Base-by-base conservation (phyloP, 1,140 invertebrate species). In the Araneus ventricosus region DNA sequence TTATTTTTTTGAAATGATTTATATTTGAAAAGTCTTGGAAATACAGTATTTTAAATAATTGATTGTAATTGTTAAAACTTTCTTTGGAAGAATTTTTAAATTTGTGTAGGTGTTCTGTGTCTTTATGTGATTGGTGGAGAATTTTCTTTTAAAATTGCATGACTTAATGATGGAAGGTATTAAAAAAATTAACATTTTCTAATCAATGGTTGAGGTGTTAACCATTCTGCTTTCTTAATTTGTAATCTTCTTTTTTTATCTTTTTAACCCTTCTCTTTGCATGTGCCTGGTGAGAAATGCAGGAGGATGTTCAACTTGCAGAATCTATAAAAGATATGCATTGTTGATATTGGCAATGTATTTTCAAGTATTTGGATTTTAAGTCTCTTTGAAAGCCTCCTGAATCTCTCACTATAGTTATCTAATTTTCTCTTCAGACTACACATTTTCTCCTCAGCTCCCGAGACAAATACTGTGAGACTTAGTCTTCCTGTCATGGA, bases 401-500 rank as follows among this genome's bases (percentile, higher is more conserved):
- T 70, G 87, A 24, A 88, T 57, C 63, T 88, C 63, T 67, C 63
- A 63, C 63, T 6, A 8, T 41, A 67, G 7, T 34, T 59, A 52
- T 79, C 70, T 80, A 57, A 93, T 39, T 30, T 80, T 57, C 70
- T 37, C 57, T n/a, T 41, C 34, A 39, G 41, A 86, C 34, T 89
- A 84, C 92, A 82, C 61, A 93, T 84, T 93, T 89, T 82, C 92
- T 89, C 30, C 63, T 88, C 79, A 82, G 84, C 92, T 84, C 70
- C 85, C 30, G 93, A 92, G 88, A 89, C 24, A 82, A 92, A 39
- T 45, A 90, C 93, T 30, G 45, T 37, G 34, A 88, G 80, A 82
- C 85, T 94, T 94, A 94, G 94, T 94, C 94, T 94, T 95, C 91
- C 93, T 63, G 61, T 88, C 59, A 27, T 92, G 93, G 88, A 92